Evolutionary conservation across 1,140 invertebrate species (phyloP).

Genomic region (Ips typographus): DNA sequence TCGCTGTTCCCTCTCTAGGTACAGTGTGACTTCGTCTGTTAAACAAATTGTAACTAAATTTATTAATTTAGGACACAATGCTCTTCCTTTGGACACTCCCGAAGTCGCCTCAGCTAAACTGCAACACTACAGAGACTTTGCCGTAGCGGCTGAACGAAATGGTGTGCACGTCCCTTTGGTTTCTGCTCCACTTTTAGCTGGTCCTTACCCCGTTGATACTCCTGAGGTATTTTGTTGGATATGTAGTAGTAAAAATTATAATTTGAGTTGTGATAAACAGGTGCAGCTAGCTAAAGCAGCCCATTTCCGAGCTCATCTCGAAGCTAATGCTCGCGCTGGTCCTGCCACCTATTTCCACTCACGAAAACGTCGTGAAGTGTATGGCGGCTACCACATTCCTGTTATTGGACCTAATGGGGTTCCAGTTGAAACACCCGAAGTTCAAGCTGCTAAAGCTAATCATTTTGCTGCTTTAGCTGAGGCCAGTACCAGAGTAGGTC

Average conservation of each 20-base stretch:
- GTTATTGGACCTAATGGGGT: slow-evolving; percentile 47
- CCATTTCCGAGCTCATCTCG: slow-evolving; percentile 59
- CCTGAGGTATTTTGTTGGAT: slow-evolving; percentile 50
- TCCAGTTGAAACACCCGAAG: slow-evolving; percentile 60
- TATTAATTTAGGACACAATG: slow-evolving; percentile 45
- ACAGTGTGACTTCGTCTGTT: not conserved
- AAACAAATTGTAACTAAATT: not conserved
- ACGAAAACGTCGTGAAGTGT: slow-evolving; percentile 38
- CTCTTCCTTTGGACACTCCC: slow-evolving; percentile 62
- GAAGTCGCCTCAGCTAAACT: slow-evolving; percentile 65
- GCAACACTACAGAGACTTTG: slow-evolving; percentile 61
- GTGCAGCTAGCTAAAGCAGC: slow-evolving; percentile 62
- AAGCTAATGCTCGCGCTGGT: slow-evolving; percentile 51
- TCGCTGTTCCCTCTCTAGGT: not conserved
- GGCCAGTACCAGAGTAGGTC: slow-evolving; percentile 38
- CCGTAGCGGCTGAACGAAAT: slow-evolving; percentile 56
- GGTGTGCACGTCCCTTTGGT: slow-evolving; percentile 46
- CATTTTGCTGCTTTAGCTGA: slow-evolving; percentile 59
- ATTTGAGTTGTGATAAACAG: not conserved
- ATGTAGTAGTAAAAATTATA: not conserved
- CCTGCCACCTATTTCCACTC: slow-evolving; percentile 31
- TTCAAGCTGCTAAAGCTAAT: slow-evolving; percentile 60
- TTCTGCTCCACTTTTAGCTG: slow-evolving; percentile 36
- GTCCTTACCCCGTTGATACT: slow-evolving; percentile 49
- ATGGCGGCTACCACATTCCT: slow-evolving; percentile 41